Percentiles rank a stretch among this genome's conserved stretches.
Evolutionary conservation across 2,113 vertebrate species (phyloP).

Genomic region (Apteryx owenii): DNA sequence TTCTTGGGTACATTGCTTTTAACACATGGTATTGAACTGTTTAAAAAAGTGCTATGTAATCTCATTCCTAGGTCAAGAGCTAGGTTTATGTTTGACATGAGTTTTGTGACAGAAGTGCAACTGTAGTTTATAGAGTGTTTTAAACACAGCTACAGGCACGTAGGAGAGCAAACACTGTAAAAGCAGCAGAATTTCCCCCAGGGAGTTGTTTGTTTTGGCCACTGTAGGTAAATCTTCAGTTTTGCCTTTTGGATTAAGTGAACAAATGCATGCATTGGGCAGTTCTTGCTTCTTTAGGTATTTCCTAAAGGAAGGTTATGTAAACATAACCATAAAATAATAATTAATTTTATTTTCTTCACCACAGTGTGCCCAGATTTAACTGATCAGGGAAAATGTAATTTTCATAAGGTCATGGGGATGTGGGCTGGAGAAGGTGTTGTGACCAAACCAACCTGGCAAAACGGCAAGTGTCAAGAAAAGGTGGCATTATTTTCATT

Average conservation of each 20-base stretch:
- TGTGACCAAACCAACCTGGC: neutral
- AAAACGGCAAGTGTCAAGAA: neutral
- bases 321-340: conserved; percentile 1
- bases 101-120: neutral
- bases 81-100: neutral
- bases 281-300: neutral
- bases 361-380: neutral
- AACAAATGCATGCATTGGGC: neutral
- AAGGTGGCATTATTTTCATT: neutral
- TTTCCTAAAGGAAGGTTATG: neutral
- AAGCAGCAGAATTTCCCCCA: neutral
- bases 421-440: fast-evolving
- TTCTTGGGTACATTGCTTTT: neutral
- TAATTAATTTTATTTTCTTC: neutral
- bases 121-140: neutral
- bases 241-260: neutral
- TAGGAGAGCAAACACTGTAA: neutral
- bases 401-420: neutral
- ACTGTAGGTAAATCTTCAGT: conserved; percentile 4
- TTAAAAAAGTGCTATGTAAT: neutral
- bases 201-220: conserved; percentile 61
- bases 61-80: neutral
- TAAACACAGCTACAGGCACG: neutral
- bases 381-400: neutral
- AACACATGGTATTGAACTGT: neutral